A percentile compares a stretch with the other conserved stretches of the same genome.
phyloP scores from a whole-genome alignment of 2,113 vertebrate species.

The Conger conger region DNA sequence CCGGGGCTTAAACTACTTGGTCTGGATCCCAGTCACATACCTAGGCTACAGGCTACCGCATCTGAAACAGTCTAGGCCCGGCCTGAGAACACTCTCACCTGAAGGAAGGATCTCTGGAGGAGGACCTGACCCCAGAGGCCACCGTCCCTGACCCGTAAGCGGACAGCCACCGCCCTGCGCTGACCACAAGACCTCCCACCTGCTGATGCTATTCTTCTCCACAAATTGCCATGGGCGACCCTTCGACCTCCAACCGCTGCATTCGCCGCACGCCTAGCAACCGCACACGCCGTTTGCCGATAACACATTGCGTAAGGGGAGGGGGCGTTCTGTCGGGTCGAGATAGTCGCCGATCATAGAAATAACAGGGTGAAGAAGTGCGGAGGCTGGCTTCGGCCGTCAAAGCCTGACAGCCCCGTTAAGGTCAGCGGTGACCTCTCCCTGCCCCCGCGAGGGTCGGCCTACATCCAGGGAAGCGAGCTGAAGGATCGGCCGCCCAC shows the following conservation, averaged over 20 bases:
- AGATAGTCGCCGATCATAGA: background rate
- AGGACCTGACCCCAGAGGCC: background rate
- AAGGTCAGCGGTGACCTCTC: slow-evolving; percentile 8
- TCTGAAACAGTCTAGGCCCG: background rate
- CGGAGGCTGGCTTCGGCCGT: background rate
- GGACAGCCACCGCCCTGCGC: no score
- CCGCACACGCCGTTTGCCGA: background rate
- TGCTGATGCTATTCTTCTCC: background rate
- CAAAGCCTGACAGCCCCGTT: slow-evolving; percentile 24
- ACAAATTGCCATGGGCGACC: background rate
- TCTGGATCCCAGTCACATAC: no score
- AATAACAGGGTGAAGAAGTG: background rate
- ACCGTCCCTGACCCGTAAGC: background rate
- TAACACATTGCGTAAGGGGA: background rate
- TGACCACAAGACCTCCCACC: background rate
- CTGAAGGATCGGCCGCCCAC: background rate
- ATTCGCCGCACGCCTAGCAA: background rate
- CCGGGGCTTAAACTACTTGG: no score
- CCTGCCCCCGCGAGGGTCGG: slow-evolving; percentile 1
- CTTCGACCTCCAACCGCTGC: background rate
- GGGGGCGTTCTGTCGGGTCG: background rate
- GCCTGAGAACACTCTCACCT: background rate
- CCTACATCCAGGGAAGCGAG: slow-evolving; percentile 18
- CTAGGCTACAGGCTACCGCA: no score
- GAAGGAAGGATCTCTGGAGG: background rate